Base-by-base conservation (phyloP, 2,797 vertebrate species). In the Lerista edwardsae region DNA sequence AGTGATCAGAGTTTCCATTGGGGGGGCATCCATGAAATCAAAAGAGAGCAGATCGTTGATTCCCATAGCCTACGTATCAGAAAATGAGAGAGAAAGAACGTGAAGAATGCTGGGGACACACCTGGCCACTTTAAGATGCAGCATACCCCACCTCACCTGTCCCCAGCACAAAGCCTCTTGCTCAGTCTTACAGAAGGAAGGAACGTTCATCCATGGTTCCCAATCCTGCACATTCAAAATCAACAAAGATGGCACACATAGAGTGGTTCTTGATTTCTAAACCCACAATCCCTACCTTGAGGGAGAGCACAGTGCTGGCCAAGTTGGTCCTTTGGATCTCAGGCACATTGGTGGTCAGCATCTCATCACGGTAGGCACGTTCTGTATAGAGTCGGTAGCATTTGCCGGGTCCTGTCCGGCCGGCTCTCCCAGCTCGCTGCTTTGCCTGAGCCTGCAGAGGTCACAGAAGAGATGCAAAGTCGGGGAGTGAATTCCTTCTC, bases 11-110 rank as follows among this genome's bases (percentile, higher is more conserved):
- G 98, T 99, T 94, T 99, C 99, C 98, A 99, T 99, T 0, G 99
- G 99, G 0, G 99, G 98, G 67, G 98, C 99, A 47, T 99, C 98
- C 99, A 99, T 99, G 82, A 99, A 99, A 96, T 99, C 99, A 79
- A 99, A 99, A 6, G 99, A 99, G 55, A 99, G 96, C 72, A 99
- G 95, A 93, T 99, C 99, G 3, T 99, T 99, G 96, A 99, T 99
- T 80, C 99, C 98, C 99, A 99, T 99, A 1, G 99, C 99, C 99
- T 99, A 73, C 41, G 3, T 39, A 8, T n/a, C 14, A 55, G 14
- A 55, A 7, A 2, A 1, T 19, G 93, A 77, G 85, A 88, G 1
- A 62, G 8, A 83, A 55, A 0, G 29, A 62, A 91, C 73, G 86
- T 81, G 36, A 74, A 79, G 31, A 76, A 3, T 3, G 27, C 41